Conservation (phyloP, 2,113 vertebrate genomes). For the Procapra przewalskii region DNA sequence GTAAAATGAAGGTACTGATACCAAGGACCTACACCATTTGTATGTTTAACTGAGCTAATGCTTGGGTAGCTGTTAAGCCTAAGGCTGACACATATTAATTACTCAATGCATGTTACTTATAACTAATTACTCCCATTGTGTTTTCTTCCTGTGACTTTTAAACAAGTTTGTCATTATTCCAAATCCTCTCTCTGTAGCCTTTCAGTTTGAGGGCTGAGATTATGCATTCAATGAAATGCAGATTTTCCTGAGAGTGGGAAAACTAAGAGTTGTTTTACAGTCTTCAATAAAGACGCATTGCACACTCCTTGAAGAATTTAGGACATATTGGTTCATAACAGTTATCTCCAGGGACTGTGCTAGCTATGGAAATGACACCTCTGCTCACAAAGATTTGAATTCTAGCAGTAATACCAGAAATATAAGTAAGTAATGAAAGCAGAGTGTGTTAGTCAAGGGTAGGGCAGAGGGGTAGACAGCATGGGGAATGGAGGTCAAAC, state of each 20-base stretch:
- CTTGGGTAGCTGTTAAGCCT: neutral
- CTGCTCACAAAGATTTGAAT: neutral
- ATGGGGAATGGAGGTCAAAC: neutral
- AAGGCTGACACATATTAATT: neutral
- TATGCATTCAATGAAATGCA: neutral
- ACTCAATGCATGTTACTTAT: neutral
- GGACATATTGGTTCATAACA: too few species aligned
- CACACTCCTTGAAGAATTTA: too few species aligned
- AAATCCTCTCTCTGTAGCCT: neutral
- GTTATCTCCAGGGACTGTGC: too few species aligned
- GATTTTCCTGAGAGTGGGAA: neutral
- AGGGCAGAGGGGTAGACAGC: neutral
- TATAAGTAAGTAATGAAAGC: neutral
- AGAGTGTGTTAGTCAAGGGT: neutral
- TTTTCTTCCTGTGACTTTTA: neutral
- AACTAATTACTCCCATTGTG: neutral
- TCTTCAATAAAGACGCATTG: neutral
- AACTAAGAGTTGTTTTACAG: too few species aligned
- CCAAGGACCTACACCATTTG: neutral
- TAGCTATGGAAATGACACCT: neutral
- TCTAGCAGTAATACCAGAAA: neutral
- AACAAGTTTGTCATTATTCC: neutral
- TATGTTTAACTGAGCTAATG: neutral
- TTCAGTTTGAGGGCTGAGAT: neutral
- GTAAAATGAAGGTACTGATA: too few species aligned